These are phyloP conservation scores for Amphipyra tragopoginis DNA, from an alignment of 2,888 invertebrate species.

Conservation along the genomic window DNA sequence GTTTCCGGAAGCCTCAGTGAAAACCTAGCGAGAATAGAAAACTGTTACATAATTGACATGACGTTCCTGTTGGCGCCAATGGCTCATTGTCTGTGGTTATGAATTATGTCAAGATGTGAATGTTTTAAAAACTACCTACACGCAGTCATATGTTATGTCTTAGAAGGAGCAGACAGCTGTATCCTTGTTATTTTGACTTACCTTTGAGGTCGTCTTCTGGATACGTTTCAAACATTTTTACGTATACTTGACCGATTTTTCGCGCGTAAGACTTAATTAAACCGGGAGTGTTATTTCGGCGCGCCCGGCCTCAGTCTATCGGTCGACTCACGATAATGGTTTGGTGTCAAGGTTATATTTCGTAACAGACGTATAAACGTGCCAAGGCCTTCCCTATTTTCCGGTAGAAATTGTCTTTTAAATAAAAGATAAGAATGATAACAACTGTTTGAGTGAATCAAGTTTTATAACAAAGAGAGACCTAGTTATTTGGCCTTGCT, in stretches of 20 bases:
- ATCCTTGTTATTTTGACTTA: slow-evolving; percentile 64
- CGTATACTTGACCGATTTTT: slow-evolving; percentile 87
- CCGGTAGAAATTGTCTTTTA: slow-evolving; percentile 69
- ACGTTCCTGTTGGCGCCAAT: slow-evolving; percentile 74
- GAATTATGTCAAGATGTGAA: slow-evolving; percentile 75
- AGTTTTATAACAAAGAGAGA: slow-evolving; percentile 66
- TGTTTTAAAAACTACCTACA: slow-evolving; percentile 79
- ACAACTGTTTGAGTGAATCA: slow-evolving; percentile 55
- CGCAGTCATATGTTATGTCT: slow-evolving; percentile 75
- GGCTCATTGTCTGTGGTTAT: slow-evolving; percentile 74
- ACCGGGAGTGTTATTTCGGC: slow-evolving; percentile 79
- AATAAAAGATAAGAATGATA: slow-evolving; percentile 61
- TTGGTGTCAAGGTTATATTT: slow-evolving; percentile 87
- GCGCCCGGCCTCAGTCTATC: slow-evolving; percentile 81
- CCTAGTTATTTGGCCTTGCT: slow-evolving; percentile 77
- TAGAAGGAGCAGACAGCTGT: slow-evolving; percentile 44
- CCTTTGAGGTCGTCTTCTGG: slow-evolving; percentile 73
- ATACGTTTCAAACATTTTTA: slow-evolving; percentile 74
- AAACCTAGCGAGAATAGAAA: slow-evolving; percentile 52
- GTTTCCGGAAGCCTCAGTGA: slow-evolving; percentile 42
- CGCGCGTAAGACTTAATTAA: slow-evolving; percentile 80
- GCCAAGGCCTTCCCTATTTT: slow-evolving; percentile 81
- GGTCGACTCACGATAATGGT: slow-evolving; percentile 83
- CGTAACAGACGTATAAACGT: slow-evolving; percentile 79
- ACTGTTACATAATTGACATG: slow-evolving; percentile 57